These are phyloP conservation scores for Pseudochirops corinnae DNA, from an alignment of 2,797 vertebrate species.

Conservation along the genomic window DNA sequence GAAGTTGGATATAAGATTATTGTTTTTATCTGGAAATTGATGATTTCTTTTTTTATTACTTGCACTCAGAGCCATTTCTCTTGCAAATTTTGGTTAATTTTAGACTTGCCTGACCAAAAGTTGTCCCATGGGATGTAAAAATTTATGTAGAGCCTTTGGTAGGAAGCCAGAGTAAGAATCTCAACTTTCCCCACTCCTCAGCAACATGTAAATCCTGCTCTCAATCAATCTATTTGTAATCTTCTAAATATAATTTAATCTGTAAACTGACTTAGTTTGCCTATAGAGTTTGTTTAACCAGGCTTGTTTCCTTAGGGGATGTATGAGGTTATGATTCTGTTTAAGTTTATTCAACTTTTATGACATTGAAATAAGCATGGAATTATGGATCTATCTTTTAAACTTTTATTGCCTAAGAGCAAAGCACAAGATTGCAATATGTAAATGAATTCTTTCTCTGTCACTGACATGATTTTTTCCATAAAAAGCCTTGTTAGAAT, in stretches of 20 bases:
- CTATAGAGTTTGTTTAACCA: not conserved
- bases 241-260: not conserved
- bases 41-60: not conserved
- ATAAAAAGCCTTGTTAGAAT: not conserved
- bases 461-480: not conserved
- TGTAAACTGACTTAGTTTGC: not conserved
- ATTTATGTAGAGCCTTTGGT: not conserved
- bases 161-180: not conserved
- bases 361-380: not conserved
- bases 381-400: not conserved
- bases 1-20: not conserved
- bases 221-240: not conserved
- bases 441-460: not conserved
- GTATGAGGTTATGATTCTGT: not conserved
- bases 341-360: not conserved
- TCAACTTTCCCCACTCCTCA: not conserved
- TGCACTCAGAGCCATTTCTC: not conserved
- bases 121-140: not conserved
- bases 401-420: not conserved
- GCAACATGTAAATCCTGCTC: not conserved
- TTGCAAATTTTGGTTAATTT: not conserved
- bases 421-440: not conserved
- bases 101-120: not conserved
- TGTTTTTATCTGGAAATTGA: not conserved
- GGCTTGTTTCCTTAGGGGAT: not conserved